Evolutionary conservation across 2,888 invertebrate genomes (phyloP).

Genomic region (Meloe dianella): DNA sequence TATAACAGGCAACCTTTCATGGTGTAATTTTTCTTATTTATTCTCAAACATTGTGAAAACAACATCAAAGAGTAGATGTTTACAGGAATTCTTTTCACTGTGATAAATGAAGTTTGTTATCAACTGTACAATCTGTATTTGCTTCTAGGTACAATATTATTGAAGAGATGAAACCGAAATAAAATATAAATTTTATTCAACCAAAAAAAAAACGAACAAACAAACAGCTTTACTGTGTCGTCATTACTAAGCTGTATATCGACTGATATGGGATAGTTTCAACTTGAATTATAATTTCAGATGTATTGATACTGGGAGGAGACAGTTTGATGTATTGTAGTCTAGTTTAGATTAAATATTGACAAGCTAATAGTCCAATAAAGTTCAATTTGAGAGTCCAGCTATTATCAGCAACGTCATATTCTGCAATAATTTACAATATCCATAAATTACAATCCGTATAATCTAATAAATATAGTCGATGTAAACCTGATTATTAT

Average conservation of each 20-base stretch:
- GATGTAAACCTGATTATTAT: background rate
- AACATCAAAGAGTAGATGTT: background rate
- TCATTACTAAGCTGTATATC: background rate
- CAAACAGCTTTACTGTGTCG: too few relatives aligned
- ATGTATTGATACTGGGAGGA: background rate
- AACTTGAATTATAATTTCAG: background rate
- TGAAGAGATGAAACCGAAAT: background rate
- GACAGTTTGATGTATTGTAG: background rate
- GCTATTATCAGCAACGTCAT: background rate
- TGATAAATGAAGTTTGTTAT: background rate
- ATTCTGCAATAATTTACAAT: background rate
- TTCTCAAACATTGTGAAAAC: background rate
- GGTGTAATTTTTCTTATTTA: background rate
- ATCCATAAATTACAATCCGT: background rate
- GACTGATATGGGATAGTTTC: background rate
- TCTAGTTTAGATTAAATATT: background rate
- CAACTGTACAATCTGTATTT: background rate
- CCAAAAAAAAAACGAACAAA: too few relatives aligned
- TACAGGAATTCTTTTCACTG: background rate
- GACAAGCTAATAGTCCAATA: background rate
- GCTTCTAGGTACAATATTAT: background rate
- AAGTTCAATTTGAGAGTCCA: background rate
- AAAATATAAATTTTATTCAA: too few relatives aligned
- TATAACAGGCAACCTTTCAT: background rate
- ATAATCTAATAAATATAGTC: background rate